phyloP scores from a whole-genome alignment of 2,888 invertebrate genomes.

The Drosophila vallismaia region DNA sequence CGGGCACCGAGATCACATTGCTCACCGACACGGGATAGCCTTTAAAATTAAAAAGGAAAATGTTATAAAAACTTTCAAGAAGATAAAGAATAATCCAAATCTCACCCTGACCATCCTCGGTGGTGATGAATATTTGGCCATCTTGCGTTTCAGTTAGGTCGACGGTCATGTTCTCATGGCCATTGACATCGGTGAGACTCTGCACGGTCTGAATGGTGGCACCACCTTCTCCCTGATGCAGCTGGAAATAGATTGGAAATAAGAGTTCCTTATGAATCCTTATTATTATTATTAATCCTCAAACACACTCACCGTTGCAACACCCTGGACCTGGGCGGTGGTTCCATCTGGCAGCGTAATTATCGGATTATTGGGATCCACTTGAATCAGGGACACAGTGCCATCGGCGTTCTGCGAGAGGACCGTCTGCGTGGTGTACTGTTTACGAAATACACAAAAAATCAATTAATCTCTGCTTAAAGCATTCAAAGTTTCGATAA shows the following conservation, averaged over 20 bases:
- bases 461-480: not conserved
- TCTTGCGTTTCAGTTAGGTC: slow-evolving; percentile 97
- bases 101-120: slow-evolving; percentile 96
- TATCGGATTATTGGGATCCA: slow-evolving; percentile 96
- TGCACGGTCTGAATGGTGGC: slow-evolving; percentile 88
- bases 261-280: too few species aligned
- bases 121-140: slow-evolving; percentile 97
- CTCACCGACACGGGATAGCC: slow-evolving; percentile 91
- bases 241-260: slow-evolving; percentile 81
- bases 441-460: slow-evolving; percentile 61
- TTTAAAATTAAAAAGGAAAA: slow-evolving; percentile 29
- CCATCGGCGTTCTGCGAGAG: slow-evolving; percentile 98
- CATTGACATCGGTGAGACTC: slow-evolving; percentile 88
- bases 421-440: slow-evolving; percentile 94
- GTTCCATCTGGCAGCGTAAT: slow-evolving; percentile 98
- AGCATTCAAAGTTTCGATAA: not conserved
- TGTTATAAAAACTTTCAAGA: too few species aligned
- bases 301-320: slow-evolving; percentile 80
- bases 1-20: slow-evolving; percentile 97
- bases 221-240: slow-evolving; percentile 88
- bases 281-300: too few species aligned
- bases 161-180: slow-evolving; percentile 92
- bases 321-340: slow-evolving; percentile 95
- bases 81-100: too few species aligned
- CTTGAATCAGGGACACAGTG: slow-evolving; percentile 97